Evolutionary conservation across 2,797 vertebrate genomes (phyloP).

Genomic region (Macropus fuliginosus): DNA sequence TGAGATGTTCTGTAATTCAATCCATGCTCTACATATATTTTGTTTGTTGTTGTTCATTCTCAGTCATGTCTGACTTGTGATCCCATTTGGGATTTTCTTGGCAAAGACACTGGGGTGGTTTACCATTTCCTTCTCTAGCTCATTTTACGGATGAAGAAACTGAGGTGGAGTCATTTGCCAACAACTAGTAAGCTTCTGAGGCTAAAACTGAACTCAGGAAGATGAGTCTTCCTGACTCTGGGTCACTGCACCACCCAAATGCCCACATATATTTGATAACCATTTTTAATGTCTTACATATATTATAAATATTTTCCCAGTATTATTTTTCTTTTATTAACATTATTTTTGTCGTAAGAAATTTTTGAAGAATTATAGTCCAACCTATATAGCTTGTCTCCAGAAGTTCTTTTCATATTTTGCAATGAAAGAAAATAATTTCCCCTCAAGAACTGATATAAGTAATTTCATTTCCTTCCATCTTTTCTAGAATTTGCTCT

Average conservation of each 20-base stretch:
- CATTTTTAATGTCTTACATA: not conserved
- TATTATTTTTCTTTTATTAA: not conserved
- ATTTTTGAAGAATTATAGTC: not conserved
- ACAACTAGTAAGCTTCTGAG: not conserved
- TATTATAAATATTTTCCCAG: not conserved
- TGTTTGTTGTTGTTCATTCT: no score
- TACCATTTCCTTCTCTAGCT: not conserved
- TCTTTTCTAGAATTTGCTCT: not conserved
- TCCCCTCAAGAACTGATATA: not conserved
- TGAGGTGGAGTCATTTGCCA: not conserved
- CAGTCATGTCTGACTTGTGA: no score
- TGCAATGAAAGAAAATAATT: not conserved
- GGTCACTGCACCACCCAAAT: no score
- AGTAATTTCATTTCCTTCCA: not conserved
- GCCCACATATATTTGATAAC: not conserved
- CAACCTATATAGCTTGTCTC: not conserved
- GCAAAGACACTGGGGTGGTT: not conserved
- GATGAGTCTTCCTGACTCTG: not conserved
- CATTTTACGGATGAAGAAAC: not conserved
- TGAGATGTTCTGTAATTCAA: no score
- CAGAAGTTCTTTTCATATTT: not conserved
- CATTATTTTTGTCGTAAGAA: not conserved
- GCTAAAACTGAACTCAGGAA: not conserved
- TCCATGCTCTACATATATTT: no score
- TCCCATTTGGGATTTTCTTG: not conserved